Conservation (phyloP, 2,797 vertebrate species). For the Parambassis ranga region DNA sequence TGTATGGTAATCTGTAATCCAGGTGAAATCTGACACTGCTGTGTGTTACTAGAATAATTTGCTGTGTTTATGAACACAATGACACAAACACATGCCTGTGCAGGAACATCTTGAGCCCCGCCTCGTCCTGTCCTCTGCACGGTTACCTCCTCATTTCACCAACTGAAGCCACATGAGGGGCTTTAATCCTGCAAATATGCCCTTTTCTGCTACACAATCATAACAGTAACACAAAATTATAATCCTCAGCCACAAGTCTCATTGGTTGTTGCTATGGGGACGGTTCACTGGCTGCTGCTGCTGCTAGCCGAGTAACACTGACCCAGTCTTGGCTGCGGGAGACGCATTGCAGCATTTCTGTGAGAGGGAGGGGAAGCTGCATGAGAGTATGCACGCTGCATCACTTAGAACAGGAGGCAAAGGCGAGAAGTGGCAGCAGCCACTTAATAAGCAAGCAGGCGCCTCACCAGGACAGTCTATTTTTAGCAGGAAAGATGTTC, state of each 20-base stretch:
- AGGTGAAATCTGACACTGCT: background rate
- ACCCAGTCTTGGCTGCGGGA: constrained; percentile 79
- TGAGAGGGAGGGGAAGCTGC: constrained; percentile 64
- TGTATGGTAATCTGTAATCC: rapidly evolving
- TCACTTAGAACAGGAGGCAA: constrained; percentile 36
- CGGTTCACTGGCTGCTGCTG: constrained; percentile 37
- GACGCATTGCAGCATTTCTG: constrained; percentile 90
- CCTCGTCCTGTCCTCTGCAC: background rate
- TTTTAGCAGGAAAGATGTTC: constrained; percentile 59
- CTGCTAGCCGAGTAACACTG: constrained; percentile 78
- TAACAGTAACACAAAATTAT: constrained; percentile 40
- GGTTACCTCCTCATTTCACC: background rate
- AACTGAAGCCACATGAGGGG: background rate
- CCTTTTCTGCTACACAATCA: constrained; percentile 41
- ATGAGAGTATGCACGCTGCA: constrained; percentile 55
- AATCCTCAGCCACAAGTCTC: constrained; percentile 36
- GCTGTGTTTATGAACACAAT: background rate
- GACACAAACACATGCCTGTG: background rate
- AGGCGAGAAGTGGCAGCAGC: constrained; percentile 24
- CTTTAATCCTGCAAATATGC: constrained; percentile 24
- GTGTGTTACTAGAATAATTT: background rate
- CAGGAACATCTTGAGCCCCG: background rate
- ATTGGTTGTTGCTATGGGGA: constrained; percentile 81
- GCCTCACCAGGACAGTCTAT: constrained; percentile 55
- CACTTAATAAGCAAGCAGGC: constrained; percentile 22